Evolutionary conservation across 1,140 invertebrate genomes (phyloP).

Genomic region (Berghia stephanieae): DNA sequence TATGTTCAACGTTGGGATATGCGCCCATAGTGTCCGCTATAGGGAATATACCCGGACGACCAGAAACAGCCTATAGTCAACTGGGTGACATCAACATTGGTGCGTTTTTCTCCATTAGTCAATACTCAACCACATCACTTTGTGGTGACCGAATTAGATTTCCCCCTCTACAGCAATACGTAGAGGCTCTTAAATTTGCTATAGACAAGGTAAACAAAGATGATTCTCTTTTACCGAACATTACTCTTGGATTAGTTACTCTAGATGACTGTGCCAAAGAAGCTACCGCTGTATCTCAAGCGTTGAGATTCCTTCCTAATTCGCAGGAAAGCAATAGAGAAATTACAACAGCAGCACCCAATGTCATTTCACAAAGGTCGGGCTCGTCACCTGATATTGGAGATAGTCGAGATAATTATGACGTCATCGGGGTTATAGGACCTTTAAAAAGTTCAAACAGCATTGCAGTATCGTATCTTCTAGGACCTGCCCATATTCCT

Average conservation of each 20-base stretch:
- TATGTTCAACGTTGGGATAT: too few relatives aligned
- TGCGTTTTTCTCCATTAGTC: slow-evolving; percentile 78
- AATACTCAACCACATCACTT: slow-evolving; percentile 61
- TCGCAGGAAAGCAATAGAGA: slow-evolving; percentile 75
- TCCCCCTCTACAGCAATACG: slow-evolving; percentile 75
- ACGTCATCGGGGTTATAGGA: slow-evolving; percentile 26
- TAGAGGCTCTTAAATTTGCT: slow-evolving; percentile 14
- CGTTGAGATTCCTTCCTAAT: slow-evolving; percentile 55
- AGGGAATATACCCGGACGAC: slow-evolving; percentile 16
- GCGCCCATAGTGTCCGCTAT: neutral
- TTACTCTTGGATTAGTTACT: slow-evolving; percentile 25
- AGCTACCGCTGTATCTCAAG: slow-evolving; percentile 15
- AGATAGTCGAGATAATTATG: too few relatives aligned
- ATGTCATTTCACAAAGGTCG: too few relatives aligned
- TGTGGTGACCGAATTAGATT: slow-evolving; percentile 74
- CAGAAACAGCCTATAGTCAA: slow-evolving; percentile 22
- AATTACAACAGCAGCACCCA: too few relatives aligned
- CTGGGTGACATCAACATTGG: slow-evolving; percentile 78
- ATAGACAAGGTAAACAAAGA: slow-evolving; percentile 18
- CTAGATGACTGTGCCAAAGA: slow-evolving; percentile 26
- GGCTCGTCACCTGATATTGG: too few relatives aligned
- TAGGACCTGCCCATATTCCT: slow-evolving; percentile 74
- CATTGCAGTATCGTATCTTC: slow-evolving; percentile 69
- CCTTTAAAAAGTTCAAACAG: slow-evolving; percentile 12
- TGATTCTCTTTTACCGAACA: neutral